phyloP scores from a whole-genome alignment of 2,797 vertebrate species.

The Benthosema pterotum region DNA sequence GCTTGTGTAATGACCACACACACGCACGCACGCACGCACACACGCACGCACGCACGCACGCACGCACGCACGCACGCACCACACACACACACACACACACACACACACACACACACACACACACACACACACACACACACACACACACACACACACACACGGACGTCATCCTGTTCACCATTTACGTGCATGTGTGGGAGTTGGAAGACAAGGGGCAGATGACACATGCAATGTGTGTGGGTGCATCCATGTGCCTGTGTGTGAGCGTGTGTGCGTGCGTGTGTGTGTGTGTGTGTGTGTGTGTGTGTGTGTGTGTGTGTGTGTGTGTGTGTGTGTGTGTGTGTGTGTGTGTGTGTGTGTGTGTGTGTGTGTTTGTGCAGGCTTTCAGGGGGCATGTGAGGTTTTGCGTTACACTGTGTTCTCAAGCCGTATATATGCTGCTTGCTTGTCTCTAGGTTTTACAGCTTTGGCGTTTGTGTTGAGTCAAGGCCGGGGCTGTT shows the following conservation, averaged over 20 bases:
- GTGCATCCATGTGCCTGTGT: neutral
- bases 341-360: constrained; percentile 28
- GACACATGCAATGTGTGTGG: constrained; percentile 30
- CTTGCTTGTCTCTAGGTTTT: constrained; percentile 25
- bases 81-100: neutral
- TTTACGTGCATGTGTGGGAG: constrained; percentile 52
- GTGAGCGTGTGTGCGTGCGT: neutral
- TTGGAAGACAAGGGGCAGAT: constrained; percentile 48
- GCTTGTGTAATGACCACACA: constrained; percentile 25
- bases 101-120: constrained; percentile 14
- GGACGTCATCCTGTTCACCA: constrained; percentile 65
- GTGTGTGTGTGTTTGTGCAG: neutral
- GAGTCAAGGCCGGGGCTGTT: constrained; percentile 38
- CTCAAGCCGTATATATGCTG: constrained; percentile 14
- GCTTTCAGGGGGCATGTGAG: constrained; percentile 16
- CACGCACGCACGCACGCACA: constrained; percentile 19
- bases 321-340: constrained; percentile 10
- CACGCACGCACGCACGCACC: constrained; percentile 10
- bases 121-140: constrained; percentile 17
- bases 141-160: constrained; percentile 30
- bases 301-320: neutral
- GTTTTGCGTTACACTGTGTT: constrained; percentile 27
- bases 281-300: constrained; percentile 28
- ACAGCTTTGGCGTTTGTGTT: constrained; percentile 38
- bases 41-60: constrained; percentile 3